A percentile compares a stretch with the other conserved stretches of the same genome.
phyloP scores from a whole-genome alignment of 2,888 invertebrate species.

The Tineola bisselliella region DNA sequence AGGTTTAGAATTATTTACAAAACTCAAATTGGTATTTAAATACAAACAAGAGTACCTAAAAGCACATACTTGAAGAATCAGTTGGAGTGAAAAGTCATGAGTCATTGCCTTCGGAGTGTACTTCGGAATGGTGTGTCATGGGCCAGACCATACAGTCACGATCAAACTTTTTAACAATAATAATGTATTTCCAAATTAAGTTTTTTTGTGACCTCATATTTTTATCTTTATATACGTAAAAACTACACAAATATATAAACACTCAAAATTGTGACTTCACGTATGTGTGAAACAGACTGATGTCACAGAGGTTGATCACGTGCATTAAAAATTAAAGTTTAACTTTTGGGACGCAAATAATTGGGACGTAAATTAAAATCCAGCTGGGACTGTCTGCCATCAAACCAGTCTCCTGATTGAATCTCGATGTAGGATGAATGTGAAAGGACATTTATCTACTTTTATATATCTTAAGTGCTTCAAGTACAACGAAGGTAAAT shows the following conservation, averaged over 20 bases:
- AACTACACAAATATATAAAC: no score
- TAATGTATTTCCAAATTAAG: no score
- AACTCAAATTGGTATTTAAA: neutral
- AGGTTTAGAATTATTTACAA: no score
- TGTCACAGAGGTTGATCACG: no score
- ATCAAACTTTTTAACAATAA: neutral
- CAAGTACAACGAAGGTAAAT: neutral
- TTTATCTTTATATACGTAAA: no score
- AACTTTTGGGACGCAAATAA: neutral
- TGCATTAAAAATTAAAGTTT: no score
- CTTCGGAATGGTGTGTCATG: conserved; percentile 2
- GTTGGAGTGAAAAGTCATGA: conserved; percentile 4
- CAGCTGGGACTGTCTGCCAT: neutral
- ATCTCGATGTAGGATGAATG: conserved; percentile 2
- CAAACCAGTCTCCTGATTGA: neutral
- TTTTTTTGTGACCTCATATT: no score
- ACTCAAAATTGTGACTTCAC: no score
- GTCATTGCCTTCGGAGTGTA: neutral
- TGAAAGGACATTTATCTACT: neutral
- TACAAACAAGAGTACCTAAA: neutral
- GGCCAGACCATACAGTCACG: neutral
- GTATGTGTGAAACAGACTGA: no score
- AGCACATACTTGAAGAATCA: neutral
- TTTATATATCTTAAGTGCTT: conserved; percentile 6
- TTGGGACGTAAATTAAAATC: neutral